Base-by-base conservation (phyloP, 2,797 vertebrate genomes). In the Eleutherodactylus coqui region DNA sequence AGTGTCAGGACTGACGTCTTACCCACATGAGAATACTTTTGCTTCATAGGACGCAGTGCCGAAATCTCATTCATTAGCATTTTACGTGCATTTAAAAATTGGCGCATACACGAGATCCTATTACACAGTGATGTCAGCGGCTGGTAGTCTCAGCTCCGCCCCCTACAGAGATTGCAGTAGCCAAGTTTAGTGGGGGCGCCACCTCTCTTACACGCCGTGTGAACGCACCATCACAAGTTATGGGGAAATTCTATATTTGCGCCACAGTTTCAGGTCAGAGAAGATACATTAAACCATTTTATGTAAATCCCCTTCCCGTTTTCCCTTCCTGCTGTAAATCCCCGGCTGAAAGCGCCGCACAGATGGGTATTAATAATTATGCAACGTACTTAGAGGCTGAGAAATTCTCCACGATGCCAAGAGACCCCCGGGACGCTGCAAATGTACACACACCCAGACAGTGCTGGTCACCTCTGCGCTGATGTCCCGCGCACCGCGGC, bases 351-450 rank as follows among this genome's bases (percentile, higher is more conserved):
- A 64, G 16, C 32, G 29, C 60, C 60, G 6, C 64, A 69, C 64
- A 69, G 34, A 69, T 69, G 64, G 64, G 34, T 36, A 36, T 69
- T 69, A 69, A 29, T 62, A 62, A 38, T 69, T 21, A 38, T 69
- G 32, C 34, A 69, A 69, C 6, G 19, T 21, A 38, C 34, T 69
- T 67, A 36, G 34, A 21, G 64, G 24, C 1, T 1, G 32, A 69
- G 19, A 10, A 36, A 10, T 7, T 1, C 32, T 60, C 9, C n/a
- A 11, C 58, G 7, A n/a, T n/a, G 53, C 5, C 27, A 11, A 9
- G 10, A 19, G 29, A 34, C 32, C 32, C 62, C 62, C 62, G 0
- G 60, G 17, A 17, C 3, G 16, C 7, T 19, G 16, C 2, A 8
- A 13, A 62, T 17, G 60, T 32, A 19, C 60, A 4, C 0, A 5